These are phyloP conservation scores for Plotosus lineatus DNA, from an alignment of 2,113 vertebrate species.

Conservation along the genomic window DNA sequence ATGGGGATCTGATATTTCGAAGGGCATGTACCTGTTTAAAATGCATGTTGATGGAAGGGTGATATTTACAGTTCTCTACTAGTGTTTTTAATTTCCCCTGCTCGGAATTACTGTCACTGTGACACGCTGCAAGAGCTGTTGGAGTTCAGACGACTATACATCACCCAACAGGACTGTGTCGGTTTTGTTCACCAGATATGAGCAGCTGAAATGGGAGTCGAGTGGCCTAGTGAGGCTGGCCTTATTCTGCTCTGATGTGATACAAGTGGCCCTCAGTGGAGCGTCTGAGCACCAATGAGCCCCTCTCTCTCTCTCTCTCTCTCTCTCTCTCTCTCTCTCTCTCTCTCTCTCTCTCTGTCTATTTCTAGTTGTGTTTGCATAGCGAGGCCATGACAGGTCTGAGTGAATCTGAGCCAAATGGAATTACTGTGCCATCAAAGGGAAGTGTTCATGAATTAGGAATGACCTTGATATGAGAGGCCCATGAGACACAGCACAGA, in stretches of 20 bases:
- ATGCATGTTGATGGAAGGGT: neutral
- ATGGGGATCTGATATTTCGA: neutral
- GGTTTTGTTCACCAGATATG: conserved; percentile 45
- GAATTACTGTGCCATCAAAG: conserved; percentile 59
- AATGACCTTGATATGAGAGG: conserved; percentile 51
- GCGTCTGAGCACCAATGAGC: neutral
- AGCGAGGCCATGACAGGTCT: conserved; percentile 47
- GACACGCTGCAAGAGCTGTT: neutral
- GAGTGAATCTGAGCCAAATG: conserved; percentile 63
- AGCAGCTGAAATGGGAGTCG: conserved; percentile 42
- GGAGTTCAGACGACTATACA: neutral
- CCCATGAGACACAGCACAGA: conserved; percentile 42
- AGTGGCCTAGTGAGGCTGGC: conserved; percentile 23
- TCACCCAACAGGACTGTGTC: neutral
- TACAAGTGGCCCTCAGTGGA: conserved; percentile 35
- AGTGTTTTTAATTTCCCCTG: no score
- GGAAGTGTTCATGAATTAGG: conserved; percentile 58
- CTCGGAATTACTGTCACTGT: neutral
- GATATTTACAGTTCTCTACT: neutral
- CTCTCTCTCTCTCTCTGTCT: neutral
- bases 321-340: neutral
- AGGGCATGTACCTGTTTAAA: neutral
- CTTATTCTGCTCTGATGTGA: conserved; percentile 42
- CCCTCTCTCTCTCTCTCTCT: conserved; percentile 8
- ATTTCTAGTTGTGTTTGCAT: conserved; percentile 42